Evolutionary conservation across 2,113 vertebrate genomes (phyloP), one percentile per base, ranked within the genome.

Genomic region (Ageneiosus marmoratus): DNA sequence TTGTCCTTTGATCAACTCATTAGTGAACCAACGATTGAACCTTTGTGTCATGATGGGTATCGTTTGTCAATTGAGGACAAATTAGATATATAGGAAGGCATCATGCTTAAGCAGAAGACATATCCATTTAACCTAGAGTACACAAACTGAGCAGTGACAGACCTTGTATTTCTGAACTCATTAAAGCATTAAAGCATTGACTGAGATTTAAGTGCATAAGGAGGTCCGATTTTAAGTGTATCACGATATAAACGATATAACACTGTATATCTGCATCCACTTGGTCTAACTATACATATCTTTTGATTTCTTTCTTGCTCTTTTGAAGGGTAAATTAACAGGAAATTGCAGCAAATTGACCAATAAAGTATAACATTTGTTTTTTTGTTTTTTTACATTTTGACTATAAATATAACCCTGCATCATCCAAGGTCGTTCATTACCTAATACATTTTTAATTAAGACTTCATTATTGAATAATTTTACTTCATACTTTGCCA

Each of bases 1-100:
- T 32, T 37, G 18, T 73, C 53, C 80, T 82, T 60, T 74, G 70
- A 75, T 82, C 37, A 82, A 22, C 10, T 63, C 55, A 63, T 82
- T 62, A 82, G 55, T n/a, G 70, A 29, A 74, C 56, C 55, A 74
- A 18, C 16, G 63, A 62, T 62, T 75, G 55, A 32, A 44, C 41
- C 27, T 34, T 24, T 3, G 32, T 29, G n/a, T 34, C n/a, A 44
- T 82, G 69, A 82, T 58, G 67, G 20, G 16, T 74, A 46, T 82
- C 24, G 16, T 62, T 62, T 82, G 50, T 22, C 56, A 79, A 44
- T 74, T 41, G 0, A n/a, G 69, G 46, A 75, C 34, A 32, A 74
- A n/a, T 37, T 50, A 20, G 70, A 50, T 50, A 48, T 22, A n/a
- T n/a, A 44, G 12, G n/a, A 63, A 20, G 18, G 48, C 73, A 32